These are phyloP conservation scores for Brienomyrus longianalis DNA, from an alignment of 2,113 vertebrate genomes.

Conservation along the genomic window DNA sequence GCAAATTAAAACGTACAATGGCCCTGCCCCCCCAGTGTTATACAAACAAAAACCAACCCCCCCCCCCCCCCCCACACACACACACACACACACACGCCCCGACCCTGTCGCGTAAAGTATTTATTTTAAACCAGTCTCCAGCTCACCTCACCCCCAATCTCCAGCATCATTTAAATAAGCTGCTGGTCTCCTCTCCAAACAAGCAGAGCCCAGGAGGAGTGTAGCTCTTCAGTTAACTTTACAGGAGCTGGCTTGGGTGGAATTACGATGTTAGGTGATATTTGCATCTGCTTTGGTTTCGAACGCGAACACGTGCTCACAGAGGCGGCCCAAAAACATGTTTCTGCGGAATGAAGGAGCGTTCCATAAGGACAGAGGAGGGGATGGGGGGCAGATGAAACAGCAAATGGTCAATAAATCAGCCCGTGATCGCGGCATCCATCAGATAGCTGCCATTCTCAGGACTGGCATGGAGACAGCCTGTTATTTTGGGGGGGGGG, in stretches of 20 bases:
- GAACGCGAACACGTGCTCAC: neutral
- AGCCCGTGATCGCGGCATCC: neutral
- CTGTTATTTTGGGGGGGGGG: neutral
- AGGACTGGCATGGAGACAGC: neutral
- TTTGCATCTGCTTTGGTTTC: neutral
- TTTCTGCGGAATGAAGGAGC: neutral
- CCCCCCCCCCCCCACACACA: neutral
- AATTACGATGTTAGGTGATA: neutral
- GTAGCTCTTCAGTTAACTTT: neutral
- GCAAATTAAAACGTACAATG: neutral
- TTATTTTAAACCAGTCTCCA: neutral
- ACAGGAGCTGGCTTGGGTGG: neutral
- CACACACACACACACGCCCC: neutral
- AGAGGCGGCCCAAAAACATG: neutral
- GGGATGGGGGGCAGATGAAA: neutral
- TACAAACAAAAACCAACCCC: neutral
- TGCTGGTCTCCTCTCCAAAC: neutral
- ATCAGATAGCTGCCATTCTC: neutral
- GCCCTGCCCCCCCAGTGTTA: neutral
- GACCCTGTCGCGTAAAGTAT: neutral
- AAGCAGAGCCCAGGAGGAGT: too few species aligned
- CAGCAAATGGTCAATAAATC: neutral
- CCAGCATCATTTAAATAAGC: neutral
- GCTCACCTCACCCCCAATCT: neutral
- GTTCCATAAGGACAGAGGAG: neutral